A percentile compares a stretch with the other conserved stretches of the same genome.
phyloP scores from a whole-genome alignment of 2,888 invertebrate species.

The Ectemnius cavifrons region DNA sequence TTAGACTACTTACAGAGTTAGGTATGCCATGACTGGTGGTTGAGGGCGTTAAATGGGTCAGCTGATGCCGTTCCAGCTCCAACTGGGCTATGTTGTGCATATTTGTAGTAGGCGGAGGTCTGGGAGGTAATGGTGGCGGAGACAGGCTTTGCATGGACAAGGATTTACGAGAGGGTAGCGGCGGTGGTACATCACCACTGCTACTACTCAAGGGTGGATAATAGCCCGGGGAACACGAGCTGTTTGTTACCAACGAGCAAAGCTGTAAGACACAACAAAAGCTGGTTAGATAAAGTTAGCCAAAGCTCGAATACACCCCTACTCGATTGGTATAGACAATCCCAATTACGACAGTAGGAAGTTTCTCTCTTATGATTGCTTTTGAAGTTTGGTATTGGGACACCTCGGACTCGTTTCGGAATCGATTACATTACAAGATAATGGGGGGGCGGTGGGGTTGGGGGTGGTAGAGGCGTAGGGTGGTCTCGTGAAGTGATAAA shows the following conservation, averaged over 20 bases:
- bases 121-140: constrained; percentile 82
- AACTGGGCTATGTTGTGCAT: constrained; percentile 75
- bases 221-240: constrained; percentile 74
- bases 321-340: constrained; percentile 38
- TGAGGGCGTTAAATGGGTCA: constrained; percentile 77
- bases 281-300: constrained; percentile 70
- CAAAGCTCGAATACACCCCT: constrained; percentile 61
- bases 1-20: constrained; percentile 78
- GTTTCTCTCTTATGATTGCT: constrained; percentile 21
- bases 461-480: no score
- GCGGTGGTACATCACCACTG: constrained; percentile 76
- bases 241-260: constrained; percentile 78
- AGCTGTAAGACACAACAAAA: constrained; percentile 78
- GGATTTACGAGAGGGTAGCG: constrained; percentile 77
- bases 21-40: constrained; percentile 76
- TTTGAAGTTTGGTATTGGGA: constrained; percentile 15
- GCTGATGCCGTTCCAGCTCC: constrained; percentile 76
- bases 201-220: constrained; percentile 71
- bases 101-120: constrained; percentile 78
- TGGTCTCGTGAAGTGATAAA: constrained; percentile 15
- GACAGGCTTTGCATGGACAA: constrained; percentile 76
- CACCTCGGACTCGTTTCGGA: not conserved
- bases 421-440: no score
- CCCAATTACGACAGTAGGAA: constrained; percentile 29
- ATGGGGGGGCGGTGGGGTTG: no score